Percentiles rank a stretch among this genome's conserved stretches.
Evolutionary conservation across 2,888 invertebrate genomes (phyloP).

Genomic region (Frankliniella fusca): DNA sequence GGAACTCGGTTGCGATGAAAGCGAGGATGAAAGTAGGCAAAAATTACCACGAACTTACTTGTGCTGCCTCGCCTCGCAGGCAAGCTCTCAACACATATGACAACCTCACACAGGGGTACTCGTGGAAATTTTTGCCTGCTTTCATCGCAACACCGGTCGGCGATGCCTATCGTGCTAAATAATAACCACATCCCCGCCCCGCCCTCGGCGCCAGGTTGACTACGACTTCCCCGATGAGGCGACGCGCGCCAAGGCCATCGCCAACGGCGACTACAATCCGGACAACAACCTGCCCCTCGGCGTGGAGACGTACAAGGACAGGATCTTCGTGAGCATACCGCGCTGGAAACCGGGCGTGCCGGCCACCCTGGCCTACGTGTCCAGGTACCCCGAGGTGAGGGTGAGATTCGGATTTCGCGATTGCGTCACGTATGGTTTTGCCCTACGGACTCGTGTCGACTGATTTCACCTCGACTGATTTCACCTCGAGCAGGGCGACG

Average conservation of each 20-base stretch:
- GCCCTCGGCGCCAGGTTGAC: slow-evolving; percentile 65
- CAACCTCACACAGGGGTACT: too few relatives aligned
- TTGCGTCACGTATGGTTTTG: too few relatives aligned
- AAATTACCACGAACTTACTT: too few relatives aligned
- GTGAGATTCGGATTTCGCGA: neutral
- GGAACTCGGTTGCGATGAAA: too few relatives aligned
- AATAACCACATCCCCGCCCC: neutral
- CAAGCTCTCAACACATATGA: too few relatives aligned
- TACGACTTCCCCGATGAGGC: slow-evolving; percentile 62
- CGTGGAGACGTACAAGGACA: slow-evolving; percentile 62
- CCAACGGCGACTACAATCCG: slow-evolving; percentile 59
- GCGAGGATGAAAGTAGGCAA: too few relatives aligned
- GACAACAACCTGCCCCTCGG: slow-evolving; percentile 72
- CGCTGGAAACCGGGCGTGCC: slow-evolving; percentile 72
- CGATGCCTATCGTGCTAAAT: neutral
- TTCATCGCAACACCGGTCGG: neutral
- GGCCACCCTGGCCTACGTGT: slow-evolving; percentile 68
- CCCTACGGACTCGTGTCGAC: too few relatives aligned
- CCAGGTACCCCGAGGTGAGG: slow-evolving; percentile 59
- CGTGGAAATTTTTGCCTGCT: too few relatives aligned
- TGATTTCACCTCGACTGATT: slow-evolving; percentile 70
- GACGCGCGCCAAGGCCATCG: slow-evolving; percentile 58
- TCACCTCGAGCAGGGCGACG: slow-evolving; percentile 56
- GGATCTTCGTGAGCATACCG: slow-evolving; percentile 71
- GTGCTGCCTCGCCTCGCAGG: too few relatives aligned